Conservation (phyloP, 1,140 invertebrate genomes). For the Ctenoplectra terminalis region DNA sequence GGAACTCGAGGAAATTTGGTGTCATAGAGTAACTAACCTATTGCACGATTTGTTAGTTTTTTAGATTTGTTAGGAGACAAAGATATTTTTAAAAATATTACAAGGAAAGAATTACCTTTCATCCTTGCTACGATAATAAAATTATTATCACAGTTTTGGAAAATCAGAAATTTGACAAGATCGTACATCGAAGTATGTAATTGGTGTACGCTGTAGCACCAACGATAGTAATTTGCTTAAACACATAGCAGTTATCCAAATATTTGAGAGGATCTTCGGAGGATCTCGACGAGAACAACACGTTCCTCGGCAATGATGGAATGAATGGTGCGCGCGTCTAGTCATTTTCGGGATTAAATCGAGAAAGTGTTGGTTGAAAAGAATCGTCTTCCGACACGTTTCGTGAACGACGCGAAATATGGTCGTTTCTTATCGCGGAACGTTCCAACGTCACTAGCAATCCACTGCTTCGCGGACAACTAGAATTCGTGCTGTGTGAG, state of each 20-base stretch:
- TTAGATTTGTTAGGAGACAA: no score
- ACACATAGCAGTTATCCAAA: constrained; percentile 1
- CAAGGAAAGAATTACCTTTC: no score
- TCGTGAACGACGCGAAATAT: background rate
- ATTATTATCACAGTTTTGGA: no score
- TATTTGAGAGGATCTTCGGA: constrained; percentile 13
- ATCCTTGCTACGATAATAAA: no score
- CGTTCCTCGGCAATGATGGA: background rate
- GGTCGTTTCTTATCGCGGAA: background rate
- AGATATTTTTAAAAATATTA: no score
- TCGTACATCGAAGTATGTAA: no score
- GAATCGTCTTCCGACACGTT: background rate
- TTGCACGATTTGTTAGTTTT: no score
- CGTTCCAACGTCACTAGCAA: background rate
- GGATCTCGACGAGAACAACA: background rate
- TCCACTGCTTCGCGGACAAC: background rate
- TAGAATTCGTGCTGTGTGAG: background rate
- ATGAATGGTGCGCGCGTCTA: background rate
- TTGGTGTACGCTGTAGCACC: background rate
- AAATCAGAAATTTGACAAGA: no score
- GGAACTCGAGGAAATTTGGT: no score
- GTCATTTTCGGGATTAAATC: constrained; percentile 12
- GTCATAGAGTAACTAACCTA: no score
- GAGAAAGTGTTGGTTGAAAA: background rate
- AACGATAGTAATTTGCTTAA: constrained; percentile 7